Evolutionary conservation across 1,140 invertebrate species (phyloP).

Genomic region (Pseudoatta argentina): DNA sequence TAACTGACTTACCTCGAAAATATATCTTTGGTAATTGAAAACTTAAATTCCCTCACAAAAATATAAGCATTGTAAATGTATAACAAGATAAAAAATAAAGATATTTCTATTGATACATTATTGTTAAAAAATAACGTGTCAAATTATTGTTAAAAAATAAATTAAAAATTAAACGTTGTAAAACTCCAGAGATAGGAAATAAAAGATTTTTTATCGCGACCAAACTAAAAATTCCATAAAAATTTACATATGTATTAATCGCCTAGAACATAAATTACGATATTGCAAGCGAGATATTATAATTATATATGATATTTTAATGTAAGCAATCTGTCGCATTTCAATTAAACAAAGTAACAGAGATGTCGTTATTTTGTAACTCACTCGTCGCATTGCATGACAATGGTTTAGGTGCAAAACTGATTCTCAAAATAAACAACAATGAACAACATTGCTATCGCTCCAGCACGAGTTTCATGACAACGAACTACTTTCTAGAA

Average conservation of each 20-base stretch:
- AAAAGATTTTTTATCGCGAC: background rate
- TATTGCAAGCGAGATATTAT: conserved; percentile 11
- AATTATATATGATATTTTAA: conserved; percentile 23
- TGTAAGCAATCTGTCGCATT: background rate
- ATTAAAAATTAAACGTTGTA: conserved; percentile 17
- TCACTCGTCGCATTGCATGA: background rate
- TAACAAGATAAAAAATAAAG: background rate
- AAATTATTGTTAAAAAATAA: conserved; percentile 3
- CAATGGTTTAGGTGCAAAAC: background rate
- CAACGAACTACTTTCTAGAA: conserved; percentile 19
- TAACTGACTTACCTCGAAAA: conserved; percentile 72
- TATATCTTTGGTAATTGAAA: conserved; percentile 47
- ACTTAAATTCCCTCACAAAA: background rate
- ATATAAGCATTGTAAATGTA: conserved; percentile 4
- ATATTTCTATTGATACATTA: background rate
- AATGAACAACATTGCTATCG: conserved; percentile 15
- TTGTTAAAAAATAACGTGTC: background rate
- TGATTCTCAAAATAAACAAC: conserved; percentile 61
- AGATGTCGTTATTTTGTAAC: background rate
- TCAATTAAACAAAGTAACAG: background rate
- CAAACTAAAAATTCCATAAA: background rate
- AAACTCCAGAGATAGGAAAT: background rate
- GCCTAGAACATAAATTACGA: background rate
- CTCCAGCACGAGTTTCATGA: background rate
- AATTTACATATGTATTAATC: background rate